Conservation (phyloP, 2,888 invertebrate genomes). For the Mythimna vitellina region DNA sequence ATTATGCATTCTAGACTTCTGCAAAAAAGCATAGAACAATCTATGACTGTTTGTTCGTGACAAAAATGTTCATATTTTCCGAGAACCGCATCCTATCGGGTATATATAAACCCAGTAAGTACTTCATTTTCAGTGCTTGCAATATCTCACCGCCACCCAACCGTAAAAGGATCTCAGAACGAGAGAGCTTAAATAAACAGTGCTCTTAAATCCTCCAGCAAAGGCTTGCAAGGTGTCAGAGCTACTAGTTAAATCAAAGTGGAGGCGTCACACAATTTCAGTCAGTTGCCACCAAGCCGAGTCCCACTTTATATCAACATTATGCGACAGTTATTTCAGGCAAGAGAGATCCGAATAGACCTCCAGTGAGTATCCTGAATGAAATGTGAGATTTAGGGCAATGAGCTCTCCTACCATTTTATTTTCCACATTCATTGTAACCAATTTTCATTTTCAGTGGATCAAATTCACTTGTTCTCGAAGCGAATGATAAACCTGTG, state of each 20-base stretch:
- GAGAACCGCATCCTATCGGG: slow-evolving; percentile 12
- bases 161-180: slow-evolving; percentile 41
- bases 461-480: slow-evolving; percentile 51
- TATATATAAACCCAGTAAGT: not conserved
- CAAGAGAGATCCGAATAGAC: slow-evolving; percentile 78
- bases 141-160: slow-evolving; percentile 19
- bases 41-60: slow-evolving; percentile 8
- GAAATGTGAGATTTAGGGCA: slow-evolving; percentile 75
- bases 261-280: slow-evolving; percentile 62
- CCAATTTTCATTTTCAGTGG: slow-evolving; percentile 42
- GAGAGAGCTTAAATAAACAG: slow-evolving; percentile 56
- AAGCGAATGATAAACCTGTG: slow-evolving; percentile 36
- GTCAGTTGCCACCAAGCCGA: slow-evolving; percentile 69
- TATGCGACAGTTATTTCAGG: slow-evolving; percentile 86
- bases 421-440: slow-evolving; percentile 47
- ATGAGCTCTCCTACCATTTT: slow-evolving; percentile 48
- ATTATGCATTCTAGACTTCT: slow-evolving; percentile 20
- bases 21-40: slow-evolving; percentile 7
- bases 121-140: slow-evolving; percentile 23
- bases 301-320: slow-evolving; percentile 80
- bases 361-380: slow-evolving; percentile 79
- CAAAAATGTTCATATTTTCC: slow-evolving; percentile 36
- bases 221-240: slow-evolving; percentile 57
- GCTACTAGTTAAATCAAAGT: slow-evolving; percentile 63
- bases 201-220: slow-evolving; percentile 51